Conservation (phyloP, 1,140 invertebrate genomes). For the Heliconius himera region DNA sequence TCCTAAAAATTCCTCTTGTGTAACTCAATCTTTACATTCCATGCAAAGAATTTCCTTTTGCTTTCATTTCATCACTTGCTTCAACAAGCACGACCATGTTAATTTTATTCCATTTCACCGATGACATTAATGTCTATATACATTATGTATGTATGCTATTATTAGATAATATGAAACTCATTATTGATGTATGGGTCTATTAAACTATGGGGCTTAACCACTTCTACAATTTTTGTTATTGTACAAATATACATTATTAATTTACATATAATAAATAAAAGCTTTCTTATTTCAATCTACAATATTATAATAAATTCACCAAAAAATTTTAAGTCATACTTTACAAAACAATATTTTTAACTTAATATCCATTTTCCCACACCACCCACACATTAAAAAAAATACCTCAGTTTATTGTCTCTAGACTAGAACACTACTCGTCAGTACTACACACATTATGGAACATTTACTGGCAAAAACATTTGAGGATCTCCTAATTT, state of each 20-base stretch:
- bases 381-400: not conserved
- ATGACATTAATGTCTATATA: slow-evolving; percentile 39
- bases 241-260: not conserved
- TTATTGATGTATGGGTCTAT: not conserved
- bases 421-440: slow-evolving; percentile 68
- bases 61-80: slow-evolving; percentile 43
- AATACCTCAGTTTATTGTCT: slow-evolving; percentile 29
- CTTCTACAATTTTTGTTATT: too few relatives aligned
- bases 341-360: slow-evolving; percentile 1
- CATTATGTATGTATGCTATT: slow-evolving; percentile 21
- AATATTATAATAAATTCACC: not conserved
- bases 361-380: not conserved
- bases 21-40: not conserved
- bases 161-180: slow-evolving; percentile 7
- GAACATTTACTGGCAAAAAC: slow-evolving; percentile 87
- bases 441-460: slow-evolving; percentile 58
- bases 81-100: slow-evolving; percentile 33
- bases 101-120: slow-evolving; percentile 19
- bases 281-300: not conserved
- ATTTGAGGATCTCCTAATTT: slow-evolving; percentile 89
- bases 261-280: not conserved
- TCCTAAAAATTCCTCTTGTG: not conserved
- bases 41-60: slow-evolving; percentile 44
- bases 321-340: not conserved
- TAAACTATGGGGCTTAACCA: too few relatives aligned